phyloP scores from a whole-genome alignment of 2,113 vertebrate species.

The Bubo bubo region DNA sequence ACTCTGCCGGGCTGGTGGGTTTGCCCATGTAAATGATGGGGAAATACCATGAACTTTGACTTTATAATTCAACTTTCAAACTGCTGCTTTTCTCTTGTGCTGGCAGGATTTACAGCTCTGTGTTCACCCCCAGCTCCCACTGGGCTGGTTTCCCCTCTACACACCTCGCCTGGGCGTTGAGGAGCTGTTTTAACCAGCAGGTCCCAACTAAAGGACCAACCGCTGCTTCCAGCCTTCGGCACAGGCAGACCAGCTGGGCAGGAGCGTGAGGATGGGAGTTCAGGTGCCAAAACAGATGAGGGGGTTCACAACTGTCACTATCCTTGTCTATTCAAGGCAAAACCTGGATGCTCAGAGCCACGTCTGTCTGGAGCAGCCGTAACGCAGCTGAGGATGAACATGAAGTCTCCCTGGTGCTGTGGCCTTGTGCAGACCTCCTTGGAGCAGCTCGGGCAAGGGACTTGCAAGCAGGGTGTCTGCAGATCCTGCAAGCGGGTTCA shows the following conservation, averaged over 20 bases:
- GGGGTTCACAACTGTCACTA: background rate
- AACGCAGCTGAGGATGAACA: background rate
- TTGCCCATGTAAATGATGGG: background rate
- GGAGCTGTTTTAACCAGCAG: background rate
- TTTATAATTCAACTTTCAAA: background rate
- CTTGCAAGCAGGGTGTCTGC: background rate
- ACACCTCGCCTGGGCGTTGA: background rate
- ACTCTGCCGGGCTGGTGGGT: background rate
- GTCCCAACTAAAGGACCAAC: background rate
- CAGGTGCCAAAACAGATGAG: background rate
- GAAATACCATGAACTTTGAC: background rate
- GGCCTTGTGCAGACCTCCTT: background rate
- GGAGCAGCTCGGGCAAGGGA: background rate
- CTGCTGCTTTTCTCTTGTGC: background rate
- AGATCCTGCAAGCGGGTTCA: background rate
- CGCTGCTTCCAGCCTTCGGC: background rate
- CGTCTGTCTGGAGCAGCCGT: background rate
- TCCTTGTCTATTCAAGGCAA: background rate
- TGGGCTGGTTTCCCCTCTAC: background rate
- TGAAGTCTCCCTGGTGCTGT: background rate
- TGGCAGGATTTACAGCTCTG: background rate
- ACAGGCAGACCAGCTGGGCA: background rate
- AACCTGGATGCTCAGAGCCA: background rate
- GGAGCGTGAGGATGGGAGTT: background rate
- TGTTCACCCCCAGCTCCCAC: background rate